phyloP scores from a whole-genome alignment of 1,140 invertebrate species.

The Drosophila equinoxialis region DNA sequence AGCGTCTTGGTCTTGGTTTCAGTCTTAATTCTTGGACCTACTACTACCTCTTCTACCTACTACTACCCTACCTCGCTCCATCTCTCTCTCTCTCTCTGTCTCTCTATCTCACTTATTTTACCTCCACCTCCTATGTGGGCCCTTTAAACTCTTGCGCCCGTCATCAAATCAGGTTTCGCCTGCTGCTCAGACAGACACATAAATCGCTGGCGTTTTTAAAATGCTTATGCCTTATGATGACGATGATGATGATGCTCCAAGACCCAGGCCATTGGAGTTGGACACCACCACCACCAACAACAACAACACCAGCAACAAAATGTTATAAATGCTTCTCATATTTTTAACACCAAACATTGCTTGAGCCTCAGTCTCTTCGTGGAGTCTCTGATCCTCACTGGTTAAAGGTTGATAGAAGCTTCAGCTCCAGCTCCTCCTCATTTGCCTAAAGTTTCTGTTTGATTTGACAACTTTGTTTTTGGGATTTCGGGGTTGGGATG shows the following conservation, averaged over 20 bases:
- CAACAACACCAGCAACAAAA: conserved; percentile 22
- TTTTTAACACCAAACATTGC: conserved; percentile 67
- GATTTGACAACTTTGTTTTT: conserved; percentile 75
- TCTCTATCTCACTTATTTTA: neutral
- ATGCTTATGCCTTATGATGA: conserved; percentile 37
- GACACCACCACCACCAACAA: neutral
- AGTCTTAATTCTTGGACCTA: conserved; percentile 17
- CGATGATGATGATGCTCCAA: conserved; percentile 4
- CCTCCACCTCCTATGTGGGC: conserved; percentile 23
- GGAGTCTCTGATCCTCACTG: conserved; percentile 1
- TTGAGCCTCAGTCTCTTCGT: neutral
- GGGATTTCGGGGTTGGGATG: conserved; percentile 28
- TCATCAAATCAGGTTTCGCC: conserved; percentile 59
- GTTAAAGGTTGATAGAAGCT: conserved; percentile 12
- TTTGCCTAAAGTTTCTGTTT: conserved; percentile 54
- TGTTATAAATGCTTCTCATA: conserved; percentile 70
- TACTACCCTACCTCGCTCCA: too few species aligned
- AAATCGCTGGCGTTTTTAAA: conserved; percentile 74
- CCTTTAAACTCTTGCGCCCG: conserved; percentile 72
- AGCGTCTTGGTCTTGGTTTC: conserved; percentile 27
- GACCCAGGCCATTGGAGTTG: conserved; percentile 11
- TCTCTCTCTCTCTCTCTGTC: too few species aligned
- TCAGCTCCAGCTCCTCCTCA: conserved; percentile 31
- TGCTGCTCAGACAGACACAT: conserved; percentile 60
- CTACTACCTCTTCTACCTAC: conserved; percentile 50